Conservation (phyloP, 1,140 invertebrate species). For the Saxidomus purpurata region DNA sequence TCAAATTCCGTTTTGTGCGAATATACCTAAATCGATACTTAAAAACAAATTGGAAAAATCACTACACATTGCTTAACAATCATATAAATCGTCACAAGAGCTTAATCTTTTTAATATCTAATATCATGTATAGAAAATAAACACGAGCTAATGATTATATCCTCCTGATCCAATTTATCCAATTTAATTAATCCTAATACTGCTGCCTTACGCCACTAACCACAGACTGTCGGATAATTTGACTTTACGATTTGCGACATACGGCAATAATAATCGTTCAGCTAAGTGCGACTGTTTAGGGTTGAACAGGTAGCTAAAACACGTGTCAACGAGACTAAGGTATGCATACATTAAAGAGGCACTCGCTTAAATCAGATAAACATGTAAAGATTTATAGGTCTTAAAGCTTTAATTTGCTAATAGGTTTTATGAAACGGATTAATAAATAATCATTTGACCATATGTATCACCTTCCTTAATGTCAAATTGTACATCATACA, state of each 20-base stretch:
- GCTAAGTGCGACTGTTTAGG: neutral
- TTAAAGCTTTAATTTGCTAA: neutral
- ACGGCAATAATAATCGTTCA: constrained; percentile 34
- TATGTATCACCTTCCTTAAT: too few relatives aligned
- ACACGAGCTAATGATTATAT: neutral
- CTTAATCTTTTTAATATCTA: neutral
- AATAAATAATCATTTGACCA: too few relatives aligned
- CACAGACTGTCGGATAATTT: constrained; percentile 16
- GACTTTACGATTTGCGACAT: constrained; percentile 45
- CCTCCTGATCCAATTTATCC: constrained; percentile 8
- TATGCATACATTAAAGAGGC: constrained; percentile 52
- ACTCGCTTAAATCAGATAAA: neutral
- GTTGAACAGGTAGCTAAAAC: constrained; percentile 41
- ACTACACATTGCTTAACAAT: constrained; percentile 9
- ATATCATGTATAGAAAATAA: neutral
- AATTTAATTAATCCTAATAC: constrained; percentile 34
- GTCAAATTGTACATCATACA: too few relatives aligned
- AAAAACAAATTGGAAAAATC: constrained; percentile 34
- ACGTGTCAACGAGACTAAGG: constrained; percentile 35
- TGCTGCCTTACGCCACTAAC: neutral
- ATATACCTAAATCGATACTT: constrained; percentile 20
- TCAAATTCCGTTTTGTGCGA: constrained; percentile 1
- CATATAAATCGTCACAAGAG: neutral
- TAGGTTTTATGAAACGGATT: neutral
- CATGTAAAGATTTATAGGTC: neutral